Evolutionary conservation across 2,113 vertebrate genomes (phyloP), one percentile per base, ranked within the genome.

Genomic region (Spilogale gracilis): DNA sequence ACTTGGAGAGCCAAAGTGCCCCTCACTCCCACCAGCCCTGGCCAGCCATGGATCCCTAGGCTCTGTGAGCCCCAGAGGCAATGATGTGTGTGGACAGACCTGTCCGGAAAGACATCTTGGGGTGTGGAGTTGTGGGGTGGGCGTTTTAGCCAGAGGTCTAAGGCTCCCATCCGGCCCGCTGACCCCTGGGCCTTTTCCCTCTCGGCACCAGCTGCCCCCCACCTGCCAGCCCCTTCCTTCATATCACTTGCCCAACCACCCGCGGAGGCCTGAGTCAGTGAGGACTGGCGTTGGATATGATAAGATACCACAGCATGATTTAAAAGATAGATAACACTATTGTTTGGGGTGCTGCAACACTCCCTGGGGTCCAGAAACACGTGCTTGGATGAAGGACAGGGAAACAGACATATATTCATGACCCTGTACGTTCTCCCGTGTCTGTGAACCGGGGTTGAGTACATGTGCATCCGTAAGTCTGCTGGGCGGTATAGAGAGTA

Each of bases 261-360:
- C 1, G 9, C 1, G 10, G 95, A 23, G 32, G 11, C n/a, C 71
- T 9, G 11, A 30, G 67, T 43, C 63, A 9, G 32, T 14, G 23
- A 17, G 32, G 32, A 25, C 32, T 25, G 0, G 9, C 1, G 1
- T 4, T 10, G 4, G 73, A 1, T 48, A 9, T 0, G 60, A 20
- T 56, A 60, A 45, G 56, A 13, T 6, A 21, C 9, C n/a, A 2
- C 2, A 38, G 38, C 38, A 38, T 38, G 38, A 38, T 38, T 38
- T 38, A 38, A 38, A 38, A 38, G 38, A 38, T 38, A 38, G 38
- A 38, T 45, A 3, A 69, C 60, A 6, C 17, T 30, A 0, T 48
- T 30, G 43, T 23, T 58, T 48, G 13, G 10, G 23, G 60, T 11
- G 27, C 60, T n/a, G 32, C 1, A 3, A 43, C 86, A n/a, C 38